Conservation (phyloP, 2,113 vertebrate genomes). For the Sylvietta virens region DNA sequence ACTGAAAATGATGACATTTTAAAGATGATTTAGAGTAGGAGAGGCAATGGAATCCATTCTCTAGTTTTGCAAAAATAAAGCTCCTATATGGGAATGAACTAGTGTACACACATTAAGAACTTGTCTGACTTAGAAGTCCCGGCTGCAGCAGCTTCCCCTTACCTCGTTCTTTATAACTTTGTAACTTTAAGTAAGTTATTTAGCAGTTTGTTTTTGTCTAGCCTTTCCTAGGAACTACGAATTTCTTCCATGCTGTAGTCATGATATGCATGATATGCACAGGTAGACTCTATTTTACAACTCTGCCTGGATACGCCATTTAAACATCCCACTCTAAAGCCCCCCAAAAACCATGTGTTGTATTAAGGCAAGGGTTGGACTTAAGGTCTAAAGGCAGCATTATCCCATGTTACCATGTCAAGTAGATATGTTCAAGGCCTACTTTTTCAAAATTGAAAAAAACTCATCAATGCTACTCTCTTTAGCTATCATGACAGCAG, state of each 20-base stretch:
- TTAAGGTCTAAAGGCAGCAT: not conserved
- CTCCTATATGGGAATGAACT: not conserved
- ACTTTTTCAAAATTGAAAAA: not conserved
- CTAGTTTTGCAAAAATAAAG: not conserved
- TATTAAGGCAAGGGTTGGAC: not conserved
- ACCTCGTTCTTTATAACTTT: not conserved
- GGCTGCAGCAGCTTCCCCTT: not conserved
- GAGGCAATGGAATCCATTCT: not conserved
- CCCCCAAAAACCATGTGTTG: not conserved
- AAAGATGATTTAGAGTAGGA: not conserved
- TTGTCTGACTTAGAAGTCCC: not conserved
- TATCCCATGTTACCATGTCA: not conserved
- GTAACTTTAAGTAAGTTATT: not conserved
- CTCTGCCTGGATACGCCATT: not conserved
- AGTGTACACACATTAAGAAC: not conserved
- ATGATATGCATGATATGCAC: not conserved
- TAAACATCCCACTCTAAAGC: not conserved
- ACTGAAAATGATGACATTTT: not conserved
- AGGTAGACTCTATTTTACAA: not conserved
- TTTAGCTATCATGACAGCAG: not conserved
- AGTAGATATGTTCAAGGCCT: not conserved
- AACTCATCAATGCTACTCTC: not conserved
- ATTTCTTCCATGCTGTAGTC: not conserved
- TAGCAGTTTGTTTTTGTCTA: not conserved
- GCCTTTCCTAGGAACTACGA: not conserved